phyloP scores from a whole-genome alignment of 2,797 vertebrate genomes.

The Danio choprae region DNA sequence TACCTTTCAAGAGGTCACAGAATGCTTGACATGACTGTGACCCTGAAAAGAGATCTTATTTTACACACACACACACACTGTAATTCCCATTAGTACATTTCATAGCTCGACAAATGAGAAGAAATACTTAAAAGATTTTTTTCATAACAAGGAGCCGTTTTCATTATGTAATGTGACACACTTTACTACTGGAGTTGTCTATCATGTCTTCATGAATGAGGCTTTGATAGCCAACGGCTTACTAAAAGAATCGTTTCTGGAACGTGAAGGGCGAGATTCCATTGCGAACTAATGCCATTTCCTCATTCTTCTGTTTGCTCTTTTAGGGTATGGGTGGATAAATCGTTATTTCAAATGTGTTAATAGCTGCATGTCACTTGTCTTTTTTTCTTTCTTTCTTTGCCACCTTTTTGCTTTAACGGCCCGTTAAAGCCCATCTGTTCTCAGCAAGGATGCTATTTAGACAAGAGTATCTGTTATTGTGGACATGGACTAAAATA shows the following conservation, averaged over 20 bases:
- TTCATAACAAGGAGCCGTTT: not conserved
- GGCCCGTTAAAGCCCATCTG: not conserved
- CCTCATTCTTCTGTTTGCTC: slow-evolving; percentile 51
- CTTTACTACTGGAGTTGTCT: slow-evolving; percentile 9
- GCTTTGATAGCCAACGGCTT: slow-evolving; percentile 13
- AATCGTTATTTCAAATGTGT: slow-evolving; percentile 7
- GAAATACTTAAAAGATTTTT: not conserved
- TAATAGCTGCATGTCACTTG: not conserved
- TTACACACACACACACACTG: not conserved
- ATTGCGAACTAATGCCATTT: slow-evolving; percentile 50
- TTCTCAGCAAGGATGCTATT: not conserved
- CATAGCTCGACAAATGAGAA: not conserved
- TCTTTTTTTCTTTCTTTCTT: not conserved
- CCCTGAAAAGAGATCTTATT: not conserved
- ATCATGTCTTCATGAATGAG: slow-evolving; percentile 8
- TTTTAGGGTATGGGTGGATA: not conserved
- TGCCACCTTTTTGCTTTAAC: not conserved
- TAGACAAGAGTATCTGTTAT: not conserved
- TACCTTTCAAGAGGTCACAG: slow-evolving; percentile 40
- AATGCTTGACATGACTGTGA: slow-evolving; percentile 1
- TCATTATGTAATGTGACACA: slow-evolving; percentile 17
- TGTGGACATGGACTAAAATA: slow-evolving; percentile 1
- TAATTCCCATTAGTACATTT: not conserved
- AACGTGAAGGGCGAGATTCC: slow-evolving; percentile 67
- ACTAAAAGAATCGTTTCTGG: slow-evolving; percentile 1